Percentiles rank a stretch among this genome's conserved stretches.
phyloP scores from a whole-genome alignment of 2,888 invertebrate genomes.

The Tubulanus polymorphus region DNA sequence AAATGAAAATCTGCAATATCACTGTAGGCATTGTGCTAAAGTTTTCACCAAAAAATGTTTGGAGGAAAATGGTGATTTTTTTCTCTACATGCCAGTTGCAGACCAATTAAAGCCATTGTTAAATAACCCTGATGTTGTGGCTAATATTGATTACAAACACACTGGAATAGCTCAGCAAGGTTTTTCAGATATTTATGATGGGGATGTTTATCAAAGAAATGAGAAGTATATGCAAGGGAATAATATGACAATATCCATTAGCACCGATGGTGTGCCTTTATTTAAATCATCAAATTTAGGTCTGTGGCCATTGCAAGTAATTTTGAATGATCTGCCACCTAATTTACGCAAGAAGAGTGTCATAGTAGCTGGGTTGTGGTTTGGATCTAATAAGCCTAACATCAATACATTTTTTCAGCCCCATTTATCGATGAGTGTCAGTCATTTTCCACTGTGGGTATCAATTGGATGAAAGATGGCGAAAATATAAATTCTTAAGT shows the following conservation, averaged over 20 bases:
- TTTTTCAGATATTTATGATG: conserved; percentile 21
- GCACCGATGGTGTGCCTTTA: conserved; percentile 22
- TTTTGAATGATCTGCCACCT: conserved; percentile 20
- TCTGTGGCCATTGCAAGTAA: conserved; percentile 17
- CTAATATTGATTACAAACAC: neutral
- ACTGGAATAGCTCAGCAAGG: too few species aligned
- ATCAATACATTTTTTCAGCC: conserved; percentile 18
- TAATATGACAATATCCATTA: conserved; percentile 13
- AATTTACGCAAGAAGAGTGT: conserved; percentile 13
- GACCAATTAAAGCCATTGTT: neutral
- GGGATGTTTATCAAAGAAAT: conserved; percentile 11
- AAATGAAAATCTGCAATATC: too few species aligned
- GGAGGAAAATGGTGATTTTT: neutral
- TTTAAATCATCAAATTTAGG: conserved; percentile 17
- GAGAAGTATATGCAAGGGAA: conserved; percentile 2
- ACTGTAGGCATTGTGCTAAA: too few species aligned
- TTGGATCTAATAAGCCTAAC: conserved; percentile 19
- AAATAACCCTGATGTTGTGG: neutral
- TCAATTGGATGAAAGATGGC: neutral
- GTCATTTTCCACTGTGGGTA: neutral
- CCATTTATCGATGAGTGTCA: conserved; percentile 8
- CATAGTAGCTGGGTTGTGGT: conserved; percentile 19
- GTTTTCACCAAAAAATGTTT: too few species aligned
- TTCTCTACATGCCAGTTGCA: neutral
- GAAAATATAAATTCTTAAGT: neutral